phyloP scores from a whole-genome alignment of 2,888 invertebrate species.

The Hermodice carunculata region DNA sequence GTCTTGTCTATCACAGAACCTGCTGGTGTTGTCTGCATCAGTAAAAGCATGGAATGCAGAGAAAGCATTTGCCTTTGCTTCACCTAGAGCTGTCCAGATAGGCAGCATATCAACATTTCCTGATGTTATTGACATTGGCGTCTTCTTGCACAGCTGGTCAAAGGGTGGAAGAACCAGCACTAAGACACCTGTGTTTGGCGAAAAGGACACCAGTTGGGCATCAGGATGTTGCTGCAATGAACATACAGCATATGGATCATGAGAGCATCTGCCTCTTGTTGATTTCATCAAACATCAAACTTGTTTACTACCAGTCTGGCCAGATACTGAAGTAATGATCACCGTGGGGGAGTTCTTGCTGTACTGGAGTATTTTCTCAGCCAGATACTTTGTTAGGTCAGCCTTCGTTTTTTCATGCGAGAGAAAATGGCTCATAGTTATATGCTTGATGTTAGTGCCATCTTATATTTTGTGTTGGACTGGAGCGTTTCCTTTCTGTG shows the following conservation, averaged over 20 bases:
- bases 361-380: slow-evolving; percentile 22
- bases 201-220: background rate
- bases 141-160: background rate
- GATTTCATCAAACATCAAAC: too few relatives aligned
- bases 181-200: background rate
- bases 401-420: slow-evolving; percentile 26
- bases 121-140: background rate
- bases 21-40: slow-evolving; percentile 20
- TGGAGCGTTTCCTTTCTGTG: slow-evolving; percentile 8
- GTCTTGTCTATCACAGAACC: slow-evolving; percentile 24
- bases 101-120: background rate
- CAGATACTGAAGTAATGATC: slow-evolving; percentile 24
- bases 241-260: too few relatives aligned
- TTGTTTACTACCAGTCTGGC: slow-evolving; percentile 19
- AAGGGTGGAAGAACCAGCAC: background rate
- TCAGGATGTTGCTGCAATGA: too few relatives aligned
- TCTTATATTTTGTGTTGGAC: slow-evolving; percentile 22
- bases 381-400: slow-evolving; percentile 21
- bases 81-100: background rate
- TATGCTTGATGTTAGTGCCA: slow-evolving; percentile 21
- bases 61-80: background rate
- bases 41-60: slow-evolving; percentile 8
- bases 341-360: slow-evolving; percentile 10
- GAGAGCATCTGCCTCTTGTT: too few relatives aligned
- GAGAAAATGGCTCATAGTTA: slow-evolving; percentile 24